Conservation (phyloP, 2,797 vertebrate species). For the Girardinus metallicus region DNA sequence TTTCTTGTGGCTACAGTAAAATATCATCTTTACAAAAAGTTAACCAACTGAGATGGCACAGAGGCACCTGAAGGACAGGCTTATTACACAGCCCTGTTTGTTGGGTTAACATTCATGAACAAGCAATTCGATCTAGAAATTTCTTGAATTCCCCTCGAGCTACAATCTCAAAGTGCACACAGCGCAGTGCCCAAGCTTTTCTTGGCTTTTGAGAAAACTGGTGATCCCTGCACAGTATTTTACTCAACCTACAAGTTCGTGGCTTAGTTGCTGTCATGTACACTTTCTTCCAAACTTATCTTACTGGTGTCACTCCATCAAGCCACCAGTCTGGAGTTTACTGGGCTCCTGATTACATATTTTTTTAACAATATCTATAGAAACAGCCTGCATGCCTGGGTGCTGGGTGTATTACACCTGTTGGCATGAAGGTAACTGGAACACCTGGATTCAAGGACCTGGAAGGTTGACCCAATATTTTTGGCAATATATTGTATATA, state of each 20-base stretch:
- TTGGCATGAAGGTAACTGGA: background rate
- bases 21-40: no score
- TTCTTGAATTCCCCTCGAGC: no score
- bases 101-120: no score
- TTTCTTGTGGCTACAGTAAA: no score
- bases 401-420: background rate
- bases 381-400: background rate
- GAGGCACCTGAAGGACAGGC: no score
- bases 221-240: background rate
- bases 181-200: background rate
- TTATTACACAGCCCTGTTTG: no score
- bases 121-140: no score
- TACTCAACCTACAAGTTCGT: background rate
- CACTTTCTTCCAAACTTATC: background rate
- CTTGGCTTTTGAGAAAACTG: background rate
- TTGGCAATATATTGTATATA: background rate
- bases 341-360: no score
- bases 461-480: background rate
- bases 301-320: background rate
- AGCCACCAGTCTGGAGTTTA: background rate
- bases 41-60: no score
- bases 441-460: background rate
- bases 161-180: background rate
- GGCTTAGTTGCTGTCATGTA: background rate
- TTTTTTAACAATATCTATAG: background rate